phyloP scores from a whole-genome alignment of 2,113 vertebrate genomes.

The Spea bombifrons region DNA sequence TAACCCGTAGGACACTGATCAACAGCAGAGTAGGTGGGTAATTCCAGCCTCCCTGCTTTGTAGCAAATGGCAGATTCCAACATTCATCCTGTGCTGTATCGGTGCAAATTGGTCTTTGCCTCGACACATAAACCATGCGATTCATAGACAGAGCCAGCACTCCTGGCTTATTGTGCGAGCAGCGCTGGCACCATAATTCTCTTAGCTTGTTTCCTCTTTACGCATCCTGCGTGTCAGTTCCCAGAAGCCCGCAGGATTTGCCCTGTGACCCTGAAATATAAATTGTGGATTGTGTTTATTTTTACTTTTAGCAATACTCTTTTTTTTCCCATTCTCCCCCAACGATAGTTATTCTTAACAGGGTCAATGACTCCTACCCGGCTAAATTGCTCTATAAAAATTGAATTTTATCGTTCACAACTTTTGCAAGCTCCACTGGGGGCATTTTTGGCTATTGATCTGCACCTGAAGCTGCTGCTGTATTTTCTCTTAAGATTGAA shows the following conservation, averaged over 20 bases:
- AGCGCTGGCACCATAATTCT: constrained; percentile 44
- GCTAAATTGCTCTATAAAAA: constrained; percentile 49
- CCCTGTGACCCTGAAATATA: constrained; percentile 46
- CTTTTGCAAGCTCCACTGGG: constrained; percentile 45
- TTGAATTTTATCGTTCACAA: constrained; percentile 45
- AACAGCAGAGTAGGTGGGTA: not conserved
- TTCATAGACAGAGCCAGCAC: constrained; percentile 29
- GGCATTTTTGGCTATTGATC: constrained; percentile 47
- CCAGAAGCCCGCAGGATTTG: constrained; percentile 46
- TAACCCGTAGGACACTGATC: not conserved
- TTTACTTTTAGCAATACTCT: constrained; percentile 41
- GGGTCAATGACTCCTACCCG: constrained; percentile 46
- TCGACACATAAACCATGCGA: constrained; percentile 35
- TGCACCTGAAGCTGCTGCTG: constrained; percentile 25
- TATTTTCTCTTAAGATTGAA: constrained; percentile 39
- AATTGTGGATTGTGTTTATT: constrained; percentile 45
- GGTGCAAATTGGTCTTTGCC: constrained; percentile 26
- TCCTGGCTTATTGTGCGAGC: constrained; percentile 19
- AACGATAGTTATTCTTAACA: constrained; percentile 47
- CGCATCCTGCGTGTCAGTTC: constrained; percentile 42
- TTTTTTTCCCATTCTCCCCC: constrained; percentile 34
- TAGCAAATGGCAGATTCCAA: constrained; percentile 2
- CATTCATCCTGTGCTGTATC: constrained; percentile 21
- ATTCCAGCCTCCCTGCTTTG: not conserved
- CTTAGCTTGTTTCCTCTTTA: constrained; percentile 43